Evolutionary conservation across 2,888 invertebrate genomes (phyloP).

Genomic region (Dryomyza anilis): DNA sequence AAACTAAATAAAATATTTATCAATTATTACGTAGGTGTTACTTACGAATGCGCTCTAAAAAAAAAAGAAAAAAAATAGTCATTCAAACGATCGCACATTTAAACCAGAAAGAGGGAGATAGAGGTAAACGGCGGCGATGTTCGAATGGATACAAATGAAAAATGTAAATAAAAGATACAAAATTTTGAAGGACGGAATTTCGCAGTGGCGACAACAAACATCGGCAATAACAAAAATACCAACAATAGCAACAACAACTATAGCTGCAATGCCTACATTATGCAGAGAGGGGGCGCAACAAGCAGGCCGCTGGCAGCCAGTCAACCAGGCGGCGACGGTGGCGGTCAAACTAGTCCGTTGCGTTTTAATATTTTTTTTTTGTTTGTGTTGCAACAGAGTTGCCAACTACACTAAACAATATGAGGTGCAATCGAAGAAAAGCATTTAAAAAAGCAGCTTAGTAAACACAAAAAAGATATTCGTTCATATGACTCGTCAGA

Average conservation of each 20-base stretch:
- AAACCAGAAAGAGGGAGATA: not conserved
- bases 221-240: not conserved
- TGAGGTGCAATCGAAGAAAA: too few species aligned
- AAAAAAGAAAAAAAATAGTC: not conserved
- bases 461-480: too few species aligned
- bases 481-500: too few species aligned
- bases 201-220: slow-evolving; percentile 16
- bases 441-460: too few species aligned
- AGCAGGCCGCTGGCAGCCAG: not conserved
- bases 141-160: not conserved
- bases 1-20: too few species aligned
- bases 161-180: not conserved
- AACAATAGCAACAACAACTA: slow-evolving; percentile 2
- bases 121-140: not conserved
- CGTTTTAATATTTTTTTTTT: too few species aligned
- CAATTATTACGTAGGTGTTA: slow-evolving; percentile 3
- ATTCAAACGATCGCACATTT: not conserved
- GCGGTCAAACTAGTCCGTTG: slow-evolving; percentile 6
- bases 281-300: not conserved
- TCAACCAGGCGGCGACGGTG: not conserved
- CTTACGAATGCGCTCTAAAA: slow-evolving; percentile 9
- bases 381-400: not conserved
- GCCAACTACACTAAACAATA: not conserved
- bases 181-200: slow-evolving; percentile 31
- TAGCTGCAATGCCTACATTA: not conserved